Base-by-base conservation (phyloP, 2,797 vertebrate genomes). In the Setipinna tenuifilis region DNA sequence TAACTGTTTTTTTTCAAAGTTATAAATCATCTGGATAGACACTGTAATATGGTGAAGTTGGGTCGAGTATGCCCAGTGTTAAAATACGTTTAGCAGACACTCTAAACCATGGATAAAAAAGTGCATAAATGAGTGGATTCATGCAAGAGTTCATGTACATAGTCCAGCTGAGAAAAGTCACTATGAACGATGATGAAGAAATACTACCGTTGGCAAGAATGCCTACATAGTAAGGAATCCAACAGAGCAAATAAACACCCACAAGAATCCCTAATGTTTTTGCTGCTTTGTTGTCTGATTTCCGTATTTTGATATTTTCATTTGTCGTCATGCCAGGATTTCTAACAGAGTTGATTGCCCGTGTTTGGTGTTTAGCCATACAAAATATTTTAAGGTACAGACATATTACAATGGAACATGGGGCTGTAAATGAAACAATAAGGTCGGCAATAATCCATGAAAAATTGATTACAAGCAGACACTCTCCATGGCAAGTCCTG, bases 71-170 rank as follows among this genome's bases (percentile, higher is more conserved):
- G 85, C 88, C 89, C 12, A 93, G 83, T 9, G 90, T 91, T 11
- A 93, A 25, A 19, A 93, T 94, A 6, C 87, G 83, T 84, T 87
- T 91, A 4, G 90, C 88, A 6, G 91, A 86, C 87, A 89, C 90
- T 83, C 91, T 91, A 80, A 94, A 94, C 93, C 94, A 94, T 0
- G 87, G 88, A 61, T 94, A 94, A 86, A 93, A 94, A 58, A 94
- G 87, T 1, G 92, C 90, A 68, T 94, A 93, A 14, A 94, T 92
- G 5, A 94, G 84, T 0, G 93, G 92, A 81, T 94, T 94, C 83
- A 94, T 44, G 35, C 90, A 92, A 17, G 93, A 94, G 84, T 94
- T 93, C 2, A 90, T 87, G 25, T 82, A 91, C 54, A 93, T 2
- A n/a, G 93, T 3, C 92, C 92, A 93, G 57, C 90, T 87, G 82